Percentiles rank a stretch among this genome's conserved stretches.
Evolutionary conservation across 2,797 vertebrate genomes (phyloP).

Genomic region (Xiphophorus birchmanni): DNA sequence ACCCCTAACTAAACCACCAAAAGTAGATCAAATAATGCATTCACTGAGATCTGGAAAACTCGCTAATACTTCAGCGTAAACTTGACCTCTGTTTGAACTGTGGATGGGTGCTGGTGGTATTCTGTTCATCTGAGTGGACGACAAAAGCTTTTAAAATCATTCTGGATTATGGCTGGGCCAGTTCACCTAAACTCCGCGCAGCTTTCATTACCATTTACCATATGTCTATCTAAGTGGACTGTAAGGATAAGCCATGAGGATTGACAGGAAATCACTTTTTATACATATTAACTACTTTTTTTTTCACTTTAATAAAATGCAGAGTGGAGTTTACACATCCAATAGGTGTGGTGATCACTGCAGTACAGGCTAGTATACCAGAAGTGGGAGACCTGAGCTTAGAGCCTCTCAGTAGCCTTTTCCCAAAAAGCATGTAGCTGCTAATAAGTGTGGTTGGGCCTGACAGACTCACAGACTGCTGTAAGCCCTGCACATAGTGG

Average conservation of each 20-base stretch:
- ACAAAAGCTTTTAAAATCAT: slow-evolving; percentile 60
- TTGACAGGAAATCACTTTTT: not conserved
- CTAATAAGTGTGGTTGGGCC: slow-evolving; percentile 35
- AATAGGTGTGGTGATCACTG: slow-evolving; percentile 9
- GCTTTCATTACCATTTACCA: slow-evolving; percentile 32
- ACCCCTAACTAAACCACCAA: slow-evolving; percentile 19
- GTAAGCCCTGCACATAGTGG: slow-evolving; percentile 68
- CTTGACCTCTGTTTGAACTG: slow-evolving; percentile 37
- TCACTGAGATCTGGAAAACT: slow-evolving; percentile 10
- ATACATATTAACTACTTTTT: not conserved
- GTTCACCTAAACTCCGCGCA: slow-evolving; percentile 30
- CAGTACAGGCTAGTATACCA: slow-evolving; percentile 37
- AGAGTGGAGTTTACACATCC: not conserved
- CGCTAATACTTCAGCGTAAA: slow-evolving; percentile 23
- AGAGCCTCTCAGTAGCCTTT: slow-evolving; percentile 1
- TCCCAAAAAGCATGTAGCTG: slow-evolving; percentile 43
- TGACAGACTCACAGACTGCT: slow-evolving; percentile 66
- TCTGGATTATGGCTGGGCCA: slow-evolving; percentile 42
- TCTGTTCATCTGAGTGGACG: slow-evolving; percentile 34
- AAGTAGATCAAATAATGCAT: slow-evolving; percentile 21
- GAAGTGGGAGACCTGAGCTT: slow-evolving; percentile 1
- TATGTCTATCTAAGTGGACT: slow-evolving; percentile 1
- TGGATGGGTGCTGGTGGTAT: slow-evolving; percentile 12
- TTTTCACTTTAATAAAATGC: not conserved
- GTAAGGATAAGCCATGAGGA: not conserved